These are phyloP conservation scores for Girardinus metallicus DNA, from an alignment of 2,797 vertebrate species.

Conservation along the genomic window DNA sequence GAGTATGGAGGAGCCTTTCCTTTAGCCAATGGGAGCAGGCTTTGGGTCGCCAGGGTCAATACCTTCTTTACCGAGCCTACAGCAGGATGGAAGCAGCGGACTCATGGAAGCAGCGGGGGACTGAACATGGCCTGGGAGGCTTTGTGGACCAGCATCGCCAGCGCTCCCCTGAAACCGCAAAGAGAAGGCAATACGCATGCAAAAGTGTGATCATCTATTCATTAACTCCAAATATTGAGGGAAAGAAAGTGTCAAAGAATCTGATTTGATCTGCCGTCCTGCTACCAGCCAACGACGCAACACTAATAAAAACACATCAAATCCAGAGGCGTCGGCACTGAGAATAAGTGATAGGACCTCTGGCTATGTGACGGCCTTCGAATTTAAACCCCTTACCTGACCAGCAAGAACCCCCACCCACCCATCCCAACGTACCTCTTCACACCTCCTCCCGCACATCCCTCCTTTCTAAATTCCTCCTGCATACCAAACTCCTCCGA, in stretches of 20 bases:
- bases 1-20: constrained; percentile 50
- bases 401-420: constrained; percentile 42
- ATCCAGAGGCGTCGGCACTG: constrained; percentile 54
- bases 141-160: constrained; percentile 42
- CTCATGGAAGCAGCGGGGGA: constrained; percentile 53
- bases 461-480: constrained; percentile 58
- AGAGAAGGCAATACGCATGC: constrained; percentile 52
- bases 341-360: constrained; percentile 77
- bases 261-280: constrained; percentile 32
- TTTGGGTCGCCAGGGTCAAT: constrained; percentile 68
- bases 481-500: constrained; percentile 52
- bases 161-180: constrained; percentile 25
- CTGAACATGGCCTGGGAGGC: constrained; percentile 65
- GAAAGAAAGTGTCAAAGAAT: constrained; percentile 36
- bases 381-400: constrained; percentile 67
- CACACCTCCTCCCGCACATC: background rate
- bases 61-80: constrained; percentile 71
- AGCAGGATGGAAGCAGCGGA: constrained; percentile 62
- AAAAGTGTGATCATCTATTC: constrained; percentile 59
- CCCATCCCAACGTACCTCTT: no score
- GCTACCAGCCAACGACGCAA: constrained; percentile 20
- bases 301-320: constrained; percentile 22
- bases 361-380: constrained; percentile 74
- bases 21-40: constrained; percentile 60
- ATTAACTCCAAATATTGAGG: constrained; percentile 71